Percentiles rank a stretch among this genome's conserved stretches.
Evolutionary conservation across 64 coral and sea anemone genomes (phyloP).

Genomic region (Anthopleura sola): DNA sequence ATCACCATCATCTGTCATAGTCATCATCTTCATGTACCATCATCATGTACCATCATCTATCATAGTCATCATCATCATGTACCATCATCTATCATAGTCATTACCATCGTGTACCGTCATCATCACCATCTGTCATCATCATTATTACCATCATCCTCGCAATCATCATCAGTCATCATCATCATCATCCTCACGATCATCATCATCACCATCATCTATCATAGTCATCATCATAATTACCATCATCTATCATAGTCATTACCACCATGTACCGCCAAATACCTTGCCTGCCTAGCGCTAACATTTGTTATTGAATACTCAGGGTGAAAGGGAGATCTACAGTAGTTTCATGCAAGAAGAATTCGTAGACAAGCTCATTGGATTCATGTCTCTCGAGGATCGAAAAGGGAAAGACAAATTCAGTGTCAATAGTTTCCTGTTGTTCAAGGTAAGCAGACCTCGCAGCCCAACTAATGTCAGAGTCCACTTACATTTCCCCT

Average conservation of each 20-base stretch:
- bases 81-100: background rate
- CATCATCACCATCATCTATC: too few species aligned
- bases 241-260: background rate
- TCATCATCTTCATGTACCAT: too few species aligned
- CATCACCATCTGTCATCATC: background rate
- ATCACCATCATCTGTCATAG: too few species aligned
- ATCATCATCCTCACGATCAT: too few species aligned
- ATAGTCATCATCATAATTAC: too few species aligned
- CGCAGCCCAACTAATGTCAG: background rate
- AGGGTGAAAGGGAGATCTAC: constrained; percentile 84
- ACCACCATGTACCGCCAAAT: background rate
- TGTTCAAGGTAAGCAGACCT: constrained; percentile 79
- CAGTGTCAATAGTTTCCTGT: constrained; percentile 78
- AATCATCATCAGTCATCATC: too few species aligned
- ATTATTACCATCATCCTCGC: background rate
- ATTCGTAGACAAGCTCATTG: constrained; percentile 83
- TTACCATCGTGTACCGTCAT: background rate
- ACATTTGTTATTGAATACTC: constrained; percentile 1
- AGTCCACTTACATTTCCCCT: too few species aligned
- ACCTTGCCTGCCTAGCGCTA: too few species aligned
- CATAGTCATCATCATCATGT: background rate
- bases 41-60: background rate
- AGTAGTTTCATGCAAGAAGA: constrained; percentile 80
- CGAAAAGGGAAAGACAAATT: constrained; percentile 98
- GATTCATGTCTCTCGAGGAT: constrained; percentile 87